Conservation (phyloP, 2,797 vertebrate species). For the Ammospiza maritima region DNA sequence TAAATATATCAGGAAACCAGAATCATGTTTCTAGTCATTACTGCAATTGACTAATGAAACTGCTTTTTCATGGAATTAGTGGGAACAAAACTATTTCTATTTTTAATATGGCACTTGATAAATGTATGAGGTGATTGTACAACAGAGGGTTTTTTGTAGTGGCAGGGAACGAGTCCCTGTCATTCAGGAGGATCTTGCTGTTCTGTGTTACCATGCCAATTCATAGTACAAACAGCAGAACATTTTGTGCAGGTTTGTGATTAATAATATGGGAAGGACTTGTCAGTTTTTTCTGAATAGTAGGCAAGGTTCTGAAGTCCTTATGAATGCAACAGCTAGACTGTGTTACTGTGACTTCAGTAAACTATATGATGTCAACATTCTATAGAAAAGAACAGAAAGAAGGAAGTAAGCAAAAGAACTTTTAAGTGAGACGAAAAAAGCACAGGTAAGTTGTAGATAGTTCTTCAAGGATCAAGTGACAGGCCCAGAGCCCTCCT, state of each 20-base stretch:
- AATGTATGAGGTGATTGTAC: background rate
- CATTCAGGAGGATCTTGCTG: background rate
- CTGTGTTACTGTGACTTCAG: background rate
- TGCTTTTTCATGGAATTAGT: constrained; percentile 6
- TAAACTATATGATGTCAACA: background rate
- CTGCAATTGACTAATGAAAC: background rate
- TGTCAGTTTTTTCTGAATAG: background rate
- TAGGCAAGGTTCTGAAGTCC: background rate
- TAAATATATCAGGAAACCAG: background rate
- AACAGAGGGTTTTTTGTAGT: background rate
- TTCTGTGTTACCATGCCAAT: background rate
- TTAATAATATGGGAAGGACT: background rate
- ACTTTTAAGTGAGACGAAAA: background rate
- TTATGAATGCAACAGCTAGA: background rate
- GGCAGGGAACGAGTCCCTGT: background rate
- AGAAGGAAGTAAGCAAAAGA: background rate
- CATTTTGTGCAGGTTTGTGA: constrained; percentile 21
- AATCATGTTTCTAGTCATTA: background rate
- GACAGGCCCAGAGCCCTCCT: background rate
- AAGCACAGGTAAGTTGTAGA: background rate
- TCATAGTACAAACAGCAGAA: background rate
- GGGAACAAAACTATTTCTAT: constrained; percentile 1
- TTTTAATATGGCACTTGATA: background rate
- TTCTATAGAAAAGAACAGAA: background rate
- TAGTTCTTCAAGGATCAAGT: background rate